phyloP scores from a whole-genome alignment of 1,140 invertebrate genomes.

The Stratiolaelaps scimitus region DNA sequence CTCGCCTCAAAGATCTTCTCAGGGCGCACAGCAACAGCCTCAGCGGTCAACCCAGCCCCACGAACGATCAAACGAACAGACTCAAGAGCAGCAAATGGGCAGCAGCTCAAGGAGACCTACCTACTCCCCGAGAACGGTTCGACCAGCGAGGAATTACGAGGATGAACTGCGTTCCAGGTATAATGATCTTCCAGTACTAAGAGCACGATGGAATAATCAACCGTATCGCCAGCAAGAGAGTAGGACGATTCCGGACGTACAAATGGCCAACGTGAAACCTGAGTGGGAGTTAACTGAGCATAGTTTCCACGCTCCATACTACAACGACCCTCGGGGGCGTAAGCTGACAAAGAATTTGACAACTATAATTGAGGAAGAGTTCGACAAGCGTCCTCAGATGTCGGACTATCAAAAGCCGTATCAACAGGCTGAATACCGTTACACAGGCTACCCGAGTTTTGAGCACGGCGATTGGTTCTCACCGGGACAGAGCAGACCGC shows the following conservation, averaged over 20 bases:
- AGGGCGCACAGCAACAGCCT: background rate
- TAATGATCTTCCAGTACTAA: conserved; percentile 3
- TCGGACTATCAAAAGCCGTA: background rate
- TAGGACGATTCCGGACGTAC: conserved; percentile 4
- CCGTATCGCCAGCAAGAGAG: conserved; percentile 16
- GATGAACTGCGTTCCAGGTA: background rate
- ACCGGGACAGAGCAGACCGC: background rate
- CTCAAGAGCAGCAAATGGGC: background rate
- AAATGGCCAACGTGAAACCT: background rate
- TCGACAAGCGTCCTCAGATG: background rate
- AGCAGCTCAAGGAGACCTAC: background rate
- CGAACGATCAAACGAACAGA: background rate
- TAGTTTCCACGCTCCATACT: background rate
- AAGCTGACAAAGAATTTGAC: conserved; percentile 3
- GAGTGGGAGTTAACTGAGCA: conserved; percentile 4
- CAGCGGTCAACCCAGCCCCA: background rate
- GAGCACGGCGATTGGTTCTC: conserved; percentile 13
- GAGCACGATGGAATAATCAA: conserved; percentile 6
- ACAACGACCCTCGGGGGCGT: background rate
- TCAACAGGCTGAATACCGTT: conserved; percentile 5
- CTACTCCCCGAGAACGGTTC: background rate
- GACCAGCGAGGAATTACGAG: background rate
- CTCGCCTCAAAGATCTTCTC: background rate
- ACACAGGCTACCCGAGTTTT: conserved; percentile 5
- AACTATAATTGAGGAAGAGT: conserved; percentile 16